These are phyloP conservation scores for Myotis yumanensis DNA, from an alignment of 2,113 vertebrate genomes.

Conservation along the genomic window DNA sequence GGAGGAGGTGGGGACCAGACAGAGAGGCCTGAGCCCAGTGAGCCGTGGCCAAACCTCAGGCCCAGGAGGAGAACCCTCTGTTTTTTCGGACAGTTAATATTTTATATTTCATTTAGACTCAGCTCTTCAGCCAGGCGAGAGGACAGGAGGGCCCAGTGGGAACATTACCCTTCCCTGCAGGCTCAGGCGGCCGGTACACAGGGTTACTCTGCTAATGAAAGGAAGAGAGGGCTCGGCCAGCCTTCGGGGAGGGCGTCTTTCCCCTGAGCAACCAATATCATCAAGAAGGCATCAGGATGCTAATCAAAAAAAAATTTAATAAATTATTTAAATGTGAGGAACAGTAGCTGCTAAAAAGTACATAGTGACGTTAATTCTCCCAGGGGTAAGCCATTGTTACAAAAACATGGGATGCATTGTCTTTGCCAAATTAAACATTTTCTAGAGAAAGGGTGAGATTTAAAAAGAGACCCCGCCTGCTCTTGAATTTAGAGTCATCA, in stretches of 20 bases:
- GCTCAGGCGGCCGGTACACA: slow-evolving; percentile 12
- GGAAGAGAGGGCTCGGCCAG: not conserved
- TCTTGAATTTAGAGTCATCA: not conserved
- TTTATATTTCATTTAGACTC: slow-evolving; percentile 56
- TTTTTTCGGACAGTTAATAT: slow-evolving; percentile 41
- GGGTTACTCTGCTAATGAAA: slow-evolving; percentile 59
- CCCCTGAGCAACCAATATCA: slow-evolving; percentile 10
- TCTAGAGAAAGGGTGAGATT: not conserved
- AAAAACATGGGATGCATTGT: not conserved
- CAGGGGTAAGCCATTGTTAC: not conserved
- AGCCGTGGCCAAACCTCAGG: not conserved
- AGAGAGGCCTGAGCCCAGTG: not conserved
- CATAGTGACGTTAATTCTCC: not conserved
- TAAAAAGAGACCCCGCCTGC: not conserved
- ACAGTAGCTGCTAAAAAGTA: slow-evolving; percentile 43
- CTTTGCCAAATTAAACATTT: not conserved
- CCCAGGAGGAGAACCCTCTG: not conserved
- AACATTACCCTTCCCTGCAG: slow-evolving; percentile 53
- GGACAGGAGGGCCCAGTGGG: not conserved
- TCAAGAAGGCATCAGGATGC: not conserved
- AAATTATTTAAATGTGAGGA: not conserved
- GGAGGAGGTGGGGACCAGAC: not conserved
- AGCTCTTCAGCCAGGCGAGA: slow-evolving; percentile 29
- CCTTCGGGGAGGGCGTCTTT: slow-evolving; percentile 43
- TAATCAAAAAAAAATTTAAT: not conserved